Percentiles rank a stretch among this genome's conserved stretches.
phyloP scores from a whole-genome alignment of 2,797 vertebrate genomes.

The Tapera naevia region DNA sequence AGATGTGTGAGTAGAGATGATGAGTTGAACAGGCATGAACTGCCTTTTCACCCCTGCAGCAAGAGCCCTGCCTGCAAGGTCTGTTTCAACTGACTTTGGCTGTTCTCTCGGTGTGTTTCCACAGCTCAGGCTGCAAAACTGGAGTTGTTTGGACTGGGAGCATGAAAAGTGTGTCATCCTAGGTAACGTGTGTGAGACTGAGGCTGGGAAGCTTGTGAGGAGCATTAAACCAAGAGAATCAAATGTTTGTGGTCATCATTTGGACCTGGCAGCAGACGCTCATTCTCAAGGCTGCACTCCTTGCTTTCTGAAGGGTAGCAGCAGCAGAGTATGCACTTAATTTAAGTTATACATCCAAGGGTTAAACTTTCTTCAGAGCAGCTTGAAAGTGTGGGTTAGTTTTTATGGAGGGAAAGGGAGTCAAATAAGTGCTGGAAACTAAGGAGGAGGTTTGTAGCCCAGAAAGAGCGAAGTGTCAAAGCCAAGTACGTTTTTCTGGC shows the following conservation, averaged over 20 bases:
- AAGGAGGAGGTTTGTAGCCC: slow-evolving; percentile 23
- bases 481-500: slow-evolving; percentile 35
- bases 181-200: neutral
- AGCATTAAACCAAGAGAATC: neutral
- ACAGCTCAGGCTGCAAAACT: neutral
- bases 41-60: neutral
- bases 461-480: slow-evolving; percentile 33
- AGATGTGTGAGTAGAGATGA: neutral
- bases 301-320: neutral
- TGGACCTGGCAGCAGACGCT: neutral
- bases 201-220: neutral
- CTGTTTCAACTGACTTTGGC: neutral
- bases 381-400: neutral
- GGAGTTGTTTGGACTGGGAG: neutral
- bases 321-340: neutral
- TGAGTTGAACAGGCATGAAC: neutral
- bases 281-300: neutral
- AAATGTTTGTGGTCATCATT: neutral
- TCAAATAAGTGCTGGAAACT: slow-evolving; percentile 30
- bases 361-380: slow-evolving; percentile 13
- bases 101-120: neutral
- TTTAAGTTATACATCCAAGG: neutral
- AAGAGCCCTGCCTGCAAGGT: neutral
- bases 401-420: slow-evolving; percentile 46
- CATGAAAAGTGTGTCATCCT: accelerated